Evolutionary conservation across 2,797 vertebrate species (phyloP).

Genomic region (Gallinago nigripennis): DNA sequence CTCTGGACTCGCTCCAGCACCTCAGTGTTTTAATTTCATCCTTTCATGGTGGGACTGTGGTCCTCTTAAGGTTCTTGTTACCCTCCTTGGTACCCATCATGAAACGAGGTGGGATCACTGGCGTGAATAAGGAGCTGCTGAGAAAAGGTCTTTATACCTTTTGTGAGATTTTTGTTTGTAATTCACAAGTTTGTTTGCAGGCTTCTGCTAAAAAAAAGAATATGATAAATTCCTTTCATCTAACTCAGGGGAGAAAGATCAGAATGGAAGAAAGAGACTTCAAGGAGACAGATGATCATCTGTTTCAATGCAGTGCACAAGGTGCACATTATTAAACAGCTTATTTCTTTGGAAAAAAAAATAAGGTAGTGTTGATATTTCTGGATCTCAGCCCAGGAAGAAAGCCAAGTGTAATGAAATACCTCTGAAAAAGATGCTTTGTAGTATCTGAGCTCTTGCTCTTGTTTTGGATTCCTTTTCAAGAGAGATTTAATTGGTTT

Average conservation of each 20-base stretch:
- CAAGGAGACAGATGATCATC: neutral
- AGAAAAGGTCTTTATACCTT: neutral
- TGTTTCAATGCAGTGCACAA: neutral
- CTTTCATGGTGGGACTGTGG: neutral
- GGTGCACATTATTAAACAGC: neutral
- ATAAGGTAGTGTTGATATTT: neutral
- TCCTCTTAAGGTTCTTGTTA: neutral
- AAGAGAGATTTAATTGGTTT: neutral
- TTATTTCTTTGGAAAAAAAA: neutral
- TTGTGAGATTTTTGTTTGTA: neutral
- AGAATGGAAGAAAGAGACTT: neutral
- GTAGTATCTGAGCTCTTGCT: neutral
- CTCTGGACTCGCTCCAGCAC: too few species aligned
- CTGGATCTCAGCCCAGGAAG: neutral
- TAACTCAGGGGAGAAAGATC: neutral
- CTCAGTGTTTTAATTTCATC: too few species aligned
- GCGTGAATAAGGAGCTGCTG: neutral
- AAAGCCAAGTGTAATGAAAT: conserved; percentile 21
- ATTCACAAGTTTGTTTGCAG: neutral
- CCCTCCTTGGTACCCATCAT: neutral
- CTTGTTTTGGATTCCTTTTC: conserved; percentile 16
- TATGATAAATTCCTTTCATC: neutral
- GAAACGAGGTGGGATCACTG: neutral
- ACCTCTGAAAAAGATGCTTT: conserved; percentile 16
- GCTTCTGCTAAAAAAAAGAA: neutral